Evolutionary conservation across 2,113 vertebrate genomes (phyloP).

Genomic region (Poicephalus gulielmi): DNA sequence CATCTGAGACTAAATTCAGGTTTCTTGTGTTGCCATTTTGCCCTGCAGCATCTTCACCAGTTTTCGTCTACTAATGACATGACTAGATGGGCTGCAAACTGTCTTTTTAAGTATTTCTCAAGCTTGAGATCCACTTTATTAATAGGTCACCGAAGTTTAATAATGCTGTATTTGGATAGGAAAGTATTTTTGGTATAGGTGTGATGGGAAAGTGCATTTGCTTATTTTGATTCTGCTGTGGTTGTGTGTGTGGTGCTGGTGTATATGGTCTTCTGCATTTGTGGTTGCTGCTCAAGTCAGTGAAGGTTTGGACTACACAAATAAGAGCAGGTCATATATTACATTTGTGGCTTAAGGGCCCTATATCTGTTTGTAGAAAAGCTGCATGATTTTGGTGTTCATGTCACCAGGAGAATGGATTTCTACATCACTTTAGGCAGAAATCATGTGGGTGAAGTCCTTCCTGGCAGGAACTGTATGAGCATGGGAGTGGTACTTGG

Average conservation of each 20-base stretch:
- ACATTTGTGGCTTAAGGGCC: background rate
- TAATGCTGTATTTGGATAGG: background rate
- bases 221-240: background rate
- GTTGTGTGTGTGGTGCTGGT: background rate
- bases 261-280: background rate
- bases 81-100: background rate
- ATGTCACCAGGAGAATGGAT: background rate
- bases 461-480: fast-evolving
- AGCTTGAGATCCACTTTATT: background rate
- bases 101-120: background rate
- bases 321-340: background rate
- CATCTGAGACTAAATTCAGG: background rate
- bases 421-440: background rate
- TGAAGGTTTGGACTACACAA: background rate
- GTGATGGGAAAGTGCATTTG: background rate
- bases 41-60: background rate
- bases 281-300: background rate
- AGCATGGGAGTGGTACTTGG: fast-evolving
- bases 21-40: background rate
- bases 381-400: background rate
- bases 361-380: background rate
- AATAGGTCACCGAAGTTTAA: background rate
- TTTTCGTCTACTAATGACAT: background rate
- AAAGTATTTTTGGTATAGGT: background rate
- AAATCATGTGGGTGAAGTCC: background rate